These are phyloP conservation scores for Hepsetus odoe DNA, from an alignment of 2,113 vertebrate genomes.

Conservation along the genomic window DNA sequence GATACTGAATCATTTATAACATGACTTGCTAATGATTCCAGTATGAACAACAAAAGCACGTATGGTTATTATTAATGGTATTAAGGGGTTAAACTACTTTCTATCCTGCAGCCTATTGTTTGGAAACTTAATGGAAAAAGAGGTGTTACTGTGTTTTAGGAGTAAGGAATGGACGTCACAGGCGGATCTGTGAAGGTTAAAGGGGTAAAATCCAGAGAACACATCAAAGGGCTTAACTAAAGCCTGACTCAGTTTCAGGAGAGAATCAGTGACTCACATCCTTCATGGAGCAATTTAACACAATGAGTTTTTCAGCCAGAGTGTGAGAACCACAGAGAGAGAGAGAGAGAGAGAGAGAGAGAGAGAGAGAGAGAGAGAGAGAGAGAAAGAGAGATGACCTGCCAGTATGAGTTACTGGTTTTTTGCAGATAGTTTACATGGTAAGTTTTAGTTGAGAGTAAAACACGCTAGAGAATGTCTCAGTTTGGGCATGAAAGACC, in stretches of 20 bases:
- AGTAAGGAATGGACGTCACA: background rate
- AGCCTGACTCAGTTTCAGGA: constrained; percentile 15
- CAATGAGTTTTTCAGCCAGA: constrained; percentile 24
- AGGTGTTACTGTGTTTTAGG: background rate
- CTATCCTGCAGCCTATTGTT: background rate
- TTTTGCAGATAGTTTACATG: too few relatives aligned
- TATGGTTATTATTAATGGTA: background rate
- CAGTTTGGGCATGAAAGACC: too few relatives aligned
- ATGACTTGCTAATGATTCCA: too few relatives aligned
- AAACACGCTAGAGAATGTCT: too few relatives aligned
- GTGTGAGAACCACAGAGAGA: too few relatives aligned
- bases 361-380: background rate
- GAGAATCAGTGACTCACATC: constrained; percentile 36
- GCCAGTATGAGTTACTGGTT: too few relatives aligned
- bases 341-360: background rate
- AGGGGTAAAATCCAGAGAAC: background rate
- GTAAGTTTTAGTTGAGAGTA: too few relatives aligned
- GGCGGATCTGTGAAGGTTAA: background rate
- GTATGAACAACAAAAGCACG: too few relatives aligned
- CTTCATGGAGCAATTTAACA: constrained; percentile 8
- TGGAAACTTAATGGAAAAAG: background rate
- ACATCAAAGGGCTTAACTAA: constrained; percentile 13
- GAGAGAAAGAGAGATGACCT: background rate
- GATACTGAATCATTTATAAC: too few relatives aligned
- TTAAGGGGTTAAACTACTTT: background rate